These are phyloP conservation scores for Mesocricetus auratus DNA, from an alignment of 2,113 vertebrate species.

Conservation along the genomic window DNA sequence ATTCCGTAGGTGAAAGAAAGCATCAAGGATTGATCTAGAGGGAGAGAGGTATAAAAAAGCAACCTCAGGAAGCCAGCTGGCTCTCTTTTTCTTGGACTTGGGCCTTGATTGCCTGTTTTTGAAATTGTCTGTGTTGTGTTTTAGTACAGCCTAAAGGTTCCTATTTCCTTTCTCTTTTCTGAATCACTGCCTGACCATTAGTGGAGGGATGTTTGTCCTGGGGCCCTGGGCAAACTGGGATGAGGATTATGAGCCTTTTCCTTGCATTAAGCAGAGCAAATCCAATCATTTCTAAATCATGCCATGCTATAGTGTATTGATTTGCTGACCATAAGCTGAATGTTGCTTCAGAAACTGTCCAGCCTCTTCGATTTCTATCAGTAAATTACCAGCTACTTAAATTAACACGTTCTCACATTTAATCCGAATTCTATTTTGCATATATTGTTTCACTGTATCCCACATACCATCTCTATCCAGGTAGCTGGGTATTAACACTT, in stretches of 20 bases:
- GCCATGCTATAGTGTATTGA: slow-evolving; percentile 16
- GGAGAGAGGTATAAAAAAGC: background rate
- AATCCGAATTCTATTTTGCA: slow-evolving; percentile 41
- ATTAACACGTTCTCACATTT: slow-evolving; percentile 48
- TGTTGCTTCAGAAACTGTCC: slow-evolving; percentile 17
- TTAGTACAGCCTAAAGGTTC: slow-evolving; percentile 22
- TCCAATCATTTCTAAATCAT: slow-evolving; percentile 52
- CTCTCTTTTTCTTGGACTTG: background rate
- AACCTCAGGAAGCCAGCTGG: background rate
- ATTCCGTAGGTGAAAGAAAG: background rate
- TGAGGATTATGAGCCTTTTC: slow-evolving; percentile 15
- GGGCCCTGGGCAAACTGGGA: background rate
- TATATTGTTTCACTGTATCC: background rate
- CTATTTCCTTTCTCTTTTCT: slow-evolving; percentile 52
- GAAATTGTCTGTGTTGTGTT: slow-evolving; percentile 25
- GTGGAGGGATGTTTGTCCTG: background rate
- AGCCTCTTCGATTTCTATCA: slow-evolving; percentile 17
- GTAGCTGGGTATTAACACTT: background rate
- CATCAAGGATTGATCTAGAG: background rate
- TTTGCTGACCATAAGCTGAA: slow-evolving; percentile 54
- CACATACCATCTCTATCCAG: background rate
- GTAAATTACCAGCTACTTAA: slow-evolving; percentile 46
- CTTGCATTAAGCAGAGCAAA: slow-evolving; percentile 32
- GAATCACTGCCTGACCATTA: slow-evolving; percentile 31
- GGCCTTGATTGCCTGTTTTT: slow-evolving; percentile 21